Evolutionary conservation across 2,797 vertebrate species (phyloP).

Genomic region (Cottoperca gobio): DNA sequence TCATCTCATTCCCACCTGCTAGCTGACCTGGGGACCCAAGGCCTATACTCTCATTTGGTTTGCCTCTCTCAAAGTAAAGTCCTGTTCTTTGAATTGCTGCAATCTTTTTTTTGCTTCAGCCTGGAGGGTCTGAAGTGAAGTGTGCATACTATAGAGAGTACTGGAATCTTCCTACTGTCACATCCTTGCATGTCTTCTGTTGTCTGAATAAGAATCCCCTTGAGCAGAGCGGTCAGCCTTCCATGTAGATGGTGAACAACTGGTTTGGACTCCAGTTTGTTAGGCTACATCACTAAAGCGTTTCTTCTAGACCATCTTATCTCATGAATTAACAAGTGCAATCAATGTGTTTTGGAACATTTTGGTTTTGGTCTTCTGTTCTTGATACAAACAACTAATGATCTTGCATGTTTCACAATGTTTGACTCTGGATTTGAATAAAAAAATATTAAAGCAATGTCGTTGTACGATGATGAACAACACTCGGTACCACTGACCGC

Average conservation of each 20-base stretch:
- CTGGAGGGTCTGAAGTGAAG: constrained; percentile 76
- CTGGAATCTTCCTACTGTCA: constrained; percentile 65
- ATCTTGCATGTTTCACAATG: constrained; percentile 4
- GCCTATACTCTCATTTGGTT: constrained; percentile 80
- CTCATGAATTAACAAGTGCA: background rate
- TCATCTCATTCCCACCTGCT: constrained; percentile 87
- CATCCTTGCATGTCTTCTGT: constrained; percentile 61
- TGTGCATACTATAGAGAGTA: constrained; percentile 53
- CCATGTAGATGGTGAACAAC: constrained; percentile 64
- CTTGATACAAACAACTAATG: constrained; percentile 4
- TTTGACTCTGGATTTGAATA: constrained; percentile 36
- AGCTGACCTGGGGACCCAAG: constrained; percentile 81
- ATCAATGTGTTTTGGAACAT: background rate
- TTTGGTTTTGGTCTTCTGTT: constrained; percentile 14
- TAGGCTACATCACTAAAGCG: background rate
- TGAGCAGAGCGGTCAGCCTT: constrained; percentile 62
- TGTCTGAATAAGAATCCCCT: constrained; percentile 71
- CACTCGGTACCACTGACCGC: constrained; percentile 64
- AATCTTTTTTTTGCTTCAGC: constrained; percentile 57
- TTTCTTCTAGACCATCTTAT: background rate
- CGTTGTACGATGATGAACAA: constrained; percentile 66
- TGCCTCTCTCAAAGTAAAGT: constrained; percentile 81
- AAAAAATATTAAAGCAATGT: constrained; percentile 62
- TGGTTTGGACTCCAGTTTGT: constrained; percentile 31
- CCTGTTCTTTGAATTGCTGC: constrained; percentile 79